Percentiles rank a stretch among this genome's conserved stretches.
Conservation (phyloP, 1,140 invertebrate species). For the Eupristina koningsbergeri region DNA sequence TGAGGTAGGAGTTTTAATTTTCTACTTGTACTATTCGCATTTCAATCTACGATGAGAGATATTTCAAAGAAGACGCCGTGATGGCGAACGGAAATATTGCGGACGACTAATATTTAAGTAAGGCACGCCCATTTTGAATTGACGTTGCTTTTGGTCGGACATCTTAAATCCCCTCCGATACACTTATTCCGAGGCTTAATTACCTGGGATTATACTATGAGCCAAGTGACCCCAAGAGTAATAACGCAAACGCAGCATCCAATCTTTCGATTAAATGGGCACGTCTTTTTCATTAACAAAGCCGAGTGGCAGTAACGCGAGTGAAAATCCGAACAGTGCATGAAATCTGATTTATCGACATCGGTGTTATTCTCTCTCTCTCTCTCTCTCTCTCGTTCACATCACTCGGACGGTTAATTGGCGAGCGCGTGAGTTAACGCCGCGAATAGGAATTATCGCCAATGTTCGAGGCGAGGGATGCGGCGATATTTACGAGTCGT, state of each 20-base stretch:
- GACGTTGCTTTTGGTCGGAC: not conserved
- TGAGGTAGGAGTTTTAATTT: no score
- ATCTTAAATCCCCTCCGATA: not conserved
- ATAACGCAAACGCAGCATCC: not conserved
- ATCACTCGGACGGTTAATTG: constrained; percentile 43
- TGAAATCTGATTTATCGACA: constrained; percentile 44
- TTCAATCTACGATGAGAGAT: no score
- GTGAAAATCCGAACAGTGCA: not conserved
- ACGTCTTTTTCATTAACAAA: constrained; percentile 44
- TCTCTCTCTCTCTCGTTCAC: not conserved
- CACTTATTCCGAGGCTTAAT: not conserved
- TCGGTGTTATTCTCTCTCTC: not conserved
- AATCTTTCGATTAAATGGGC: constrained; percentile 21
- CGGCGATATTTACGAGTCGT: constrained; percentile 38
- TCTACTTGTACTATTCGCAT: no score
- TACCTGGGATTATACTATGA: not conserved
- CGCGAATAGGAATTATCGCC: constrained; percentile 30
- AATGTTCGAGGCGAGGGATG: not conserved
- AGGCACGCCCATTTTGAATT: not conserved
- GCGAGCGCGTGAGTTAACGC: constrained; percentile 35
- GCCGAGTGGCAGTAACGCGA: not conserved
- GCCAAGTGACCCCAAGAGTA: no score
- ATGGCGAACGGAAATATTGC: not conserved
- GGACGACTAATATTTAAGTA: not conserved
- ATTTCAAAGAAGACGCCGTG: no score